Percentiles rank a stretch among this genome's conserved stretches.
These are phyloP conservation scores for Austrolebias charrua DNA, from an alignment of 2,797 vertebrate genomes.

Conservation along the genomic window DNA sequence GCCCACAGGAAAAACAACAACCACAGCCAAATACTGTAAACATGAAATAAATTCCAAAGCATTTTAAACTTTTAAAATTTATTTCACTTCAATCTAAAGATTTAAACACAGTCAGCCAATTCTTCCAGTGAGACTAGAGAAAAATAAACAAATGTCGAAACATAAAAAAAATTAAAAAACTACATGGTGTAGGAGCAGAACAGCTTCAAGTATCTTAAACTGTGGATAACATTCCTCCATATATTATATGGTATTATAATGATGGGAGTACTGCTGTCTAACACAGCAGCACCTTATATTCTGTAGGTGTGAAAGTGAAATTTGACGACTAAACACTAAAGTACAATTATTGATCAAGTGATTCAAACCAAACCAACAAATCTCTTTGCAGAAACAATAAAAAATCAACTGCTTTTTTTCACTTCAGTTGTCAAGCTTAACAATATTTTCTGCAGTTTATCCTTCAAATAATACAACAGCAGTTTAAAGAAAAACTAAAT, in stretches of 20 bases:
- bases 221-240: no score
- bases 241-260: no score
- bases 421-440: background rate
- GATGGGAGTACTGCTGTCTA: background rate
- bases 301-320: background rate
- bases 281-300: background rate
- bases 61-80: constrained; percentile 10
- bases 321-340: background rate
- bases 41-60: background rate
- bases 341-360: background rate
- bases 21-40: background rate
- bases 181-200: background rate
- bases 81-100: constrained; percentile 47
- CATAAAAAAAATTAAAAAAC: background rate
- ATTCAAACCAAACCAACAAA: background rate
- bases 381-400: background rate
- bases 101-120: constrained; percentile 23
- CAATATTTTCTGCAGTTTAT: background rate
- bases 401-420: background rate
- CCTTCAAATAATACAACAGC: background rate
- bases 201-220: background rate
- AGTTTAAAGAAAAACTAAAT: constrained; percentile 10
- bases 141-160: constrained; percentile 16
- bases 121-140: constrained; percentile 13
- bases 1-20: background rate